Evolutionary conservation across 2,797 vertebrate species (phyloP).

Genomic region (Coregonus sp.): DNA sequence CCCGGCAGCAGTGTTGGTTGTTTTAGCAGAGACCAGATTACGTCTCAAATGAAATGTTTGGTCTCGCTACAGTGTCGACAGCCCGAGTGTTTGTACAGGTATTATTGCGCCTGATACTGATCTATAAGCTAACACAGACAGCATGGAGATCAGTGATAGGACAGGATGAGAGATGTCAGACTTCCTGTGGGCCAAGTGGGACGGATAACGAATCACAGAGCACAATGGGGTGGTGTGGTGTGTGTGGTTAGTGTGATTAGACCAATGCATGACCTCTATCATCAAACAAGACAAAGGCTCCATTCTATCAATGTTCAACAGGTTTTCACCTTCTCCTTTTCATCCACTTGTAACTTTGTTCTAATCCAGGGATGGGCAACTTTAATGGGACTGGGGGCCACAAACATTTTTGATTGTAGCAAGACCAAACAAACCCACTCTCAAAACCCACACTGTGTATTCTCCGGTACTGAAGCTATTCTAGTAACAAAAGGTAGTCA

Average conservation of each 20-base stretch:
- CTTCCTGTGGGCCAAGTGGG: constrained; percentile 50
- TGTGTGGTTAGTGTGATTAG: not conserved
- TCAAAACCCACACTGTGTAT: not conserved
- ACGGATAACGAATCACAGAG: constrained; percentile 41
- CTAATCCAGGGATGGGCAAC: too few species aligned
- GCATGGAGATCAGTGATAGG: constrained; percentile 39
- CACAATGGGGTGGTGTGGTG: constrained; percentile 9
- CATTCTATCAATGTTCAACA: constrained; percentile 34
- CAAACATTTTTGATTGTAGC: not conserved
- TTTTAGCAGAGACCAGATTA: constrained; percentile 32
- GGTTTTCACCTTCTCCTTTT: constrained; percentile 30
- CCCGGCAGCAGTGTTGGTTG: not conserved
- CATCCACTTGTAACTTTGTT: not conserved
- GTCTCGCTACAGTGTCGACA: constrained; percentile 16
- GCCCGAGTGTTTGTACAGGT: constrained; percentile 52
- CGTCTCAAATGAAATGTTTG: constrained; percentile 48
- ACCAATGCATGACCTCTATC: constrained; percentile 24
- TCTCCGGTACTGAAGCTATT: not conserved
- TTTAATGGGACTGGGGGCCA: too few species aligned
- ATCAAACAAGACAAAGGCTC: constrained; percentile 39
- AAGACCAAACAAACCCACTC: constrained; percentile 2
- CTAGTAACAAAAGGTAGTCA: not conserved
- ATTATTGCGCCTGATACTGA: constrained; percentile 48
- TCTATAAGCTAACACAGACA: constrained; percentile 41
- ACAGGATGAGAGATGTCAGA: constrained; percentile 37